A percentile compares a stretch with the other conserved stretches of the same genome.
Conservation (phyloP, 1,140 invertebrate species). For the Chrysomallon squamiferum region DNA sequence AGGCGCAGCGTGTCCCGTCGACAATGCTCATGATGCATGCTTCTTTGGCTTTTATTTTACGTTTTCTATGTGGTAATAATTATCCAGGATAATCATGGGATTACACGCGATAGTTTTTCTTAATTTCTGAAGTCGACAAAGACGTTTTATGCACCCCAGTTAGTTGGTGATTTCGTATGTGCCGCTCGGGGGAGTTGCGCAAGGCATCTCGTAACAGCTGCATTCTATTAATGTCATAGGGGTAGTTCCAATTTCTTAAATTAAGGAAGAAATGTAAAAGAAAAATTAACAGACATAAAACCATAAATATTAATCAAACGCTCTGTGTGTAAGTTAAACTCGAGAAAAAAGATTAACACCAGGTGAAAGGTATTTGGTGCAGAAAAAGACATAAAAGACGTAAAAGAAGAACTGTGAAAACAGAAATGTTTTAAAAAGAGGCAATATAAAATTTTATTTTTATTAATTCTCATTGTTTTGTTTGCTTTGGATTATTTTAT, state of each 20-base stretch:
- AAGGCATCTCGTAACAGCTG: slow-evolving; percentile 26
- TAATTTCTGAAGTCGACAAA: slow-evolving; percentile 32
- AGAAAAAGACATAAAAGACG: no score
- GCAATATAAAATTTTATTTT: no score
- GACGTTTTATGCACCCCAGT: slow-evolving; percentile 15
- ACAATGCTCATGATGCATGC: slow-evolving; percentile 30
- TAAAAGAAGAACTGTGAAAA: no score
- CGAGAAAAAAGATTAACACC: background rate
- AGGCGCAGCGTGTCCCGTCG: slow-evolving; percentile 23
- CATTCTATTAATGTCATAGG: slow-evolving; percentile 24
- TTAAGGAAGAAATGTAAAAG: slow-evolving; percentile 27
- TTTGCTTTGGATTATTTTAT: no score
- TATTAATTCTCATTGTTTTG: no score
- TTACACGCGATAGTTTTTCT: slow-evolving; percentile 40
- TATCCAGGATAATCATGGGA: slow-evolving; percentile 42
- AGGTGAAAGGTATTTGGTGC: no score
- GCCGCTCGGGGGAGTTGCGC: slow-evolving; percentile 18
- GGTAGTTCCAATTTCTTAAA: slow-evolving; percentile 30
- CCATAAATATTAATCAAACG: slow-evolving; percentile 41
- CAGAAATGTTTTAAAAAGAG: no score
- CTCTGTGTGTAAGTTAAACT: slow-evolving; percentile 13
- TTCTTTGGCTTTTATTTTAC: slow-evolving; percentile 31
- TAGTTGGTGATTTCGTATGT: background rate
- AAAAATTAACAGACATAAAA: slow-evolving; percentile 32
- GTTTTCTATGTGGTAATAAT: slow-evolving; percentile 40